These are phyloP conservation scores for Paratilapia polleni DNA, from an alignment of 2,113 vertebrate genomes.

Conservation along the genomic window DNA sequence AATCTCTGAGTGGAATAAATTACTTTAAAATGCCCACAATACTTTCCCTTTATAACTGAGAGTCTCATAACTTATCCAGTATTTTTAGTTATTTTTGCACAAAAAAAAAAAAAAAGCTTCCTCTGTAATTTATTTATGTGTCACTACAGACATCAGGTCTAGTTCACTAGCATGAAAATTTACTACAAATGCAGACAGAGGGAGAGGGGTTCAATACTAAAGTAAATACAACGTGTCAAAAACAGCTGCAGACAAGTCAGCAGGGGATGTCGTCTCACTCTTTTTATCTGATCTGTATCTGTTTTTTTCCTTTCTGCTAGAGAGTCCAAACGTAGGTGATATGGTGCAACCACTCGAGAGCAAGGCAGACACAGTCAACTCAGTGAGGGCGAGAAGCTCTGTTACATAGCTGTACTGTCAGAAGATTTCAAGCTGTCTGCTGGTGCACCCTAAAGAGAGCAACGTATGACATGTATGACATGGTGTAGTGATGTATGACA, in stretches of 20 bases:
- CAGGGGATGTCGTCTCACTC: not conserved
- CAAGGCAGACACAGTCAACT: not conserved
- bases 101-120: not conserved
- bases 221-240: not conserved
- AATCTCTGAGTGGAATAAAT: not conserved
- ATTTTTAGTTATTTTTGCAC: not conserved
- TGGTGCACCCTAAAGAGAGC: not conserved
- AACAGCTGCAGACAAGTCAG: not conserved
- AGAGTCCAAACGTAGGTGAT: not conserved
- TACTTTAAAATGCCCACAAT: not conserved
- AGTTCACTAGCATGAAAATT: conserved; percentile 10
- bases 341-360: not conserved
- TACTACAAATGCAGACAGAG: not conserved
- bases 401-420: not conserved
- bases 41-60: not conserved
- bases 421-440: not conserved
- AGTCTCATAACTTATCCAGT: conserved; percentile 7
- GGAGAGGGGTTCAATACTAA: not conserved
- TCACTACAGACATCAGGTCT: conserved; percentile 9
- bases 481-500: conserved; percentile 1
- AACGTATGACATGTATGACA: not conserved
- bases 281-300: not conserved
- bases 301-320: too few species aligned
- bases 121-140: conserved; percentile 22
- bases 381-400: not conserved